Evolutionary conservation across 2,113 vertebrate genomes (phyloP).

Genomic region (Clinocottus analis): DNA sequence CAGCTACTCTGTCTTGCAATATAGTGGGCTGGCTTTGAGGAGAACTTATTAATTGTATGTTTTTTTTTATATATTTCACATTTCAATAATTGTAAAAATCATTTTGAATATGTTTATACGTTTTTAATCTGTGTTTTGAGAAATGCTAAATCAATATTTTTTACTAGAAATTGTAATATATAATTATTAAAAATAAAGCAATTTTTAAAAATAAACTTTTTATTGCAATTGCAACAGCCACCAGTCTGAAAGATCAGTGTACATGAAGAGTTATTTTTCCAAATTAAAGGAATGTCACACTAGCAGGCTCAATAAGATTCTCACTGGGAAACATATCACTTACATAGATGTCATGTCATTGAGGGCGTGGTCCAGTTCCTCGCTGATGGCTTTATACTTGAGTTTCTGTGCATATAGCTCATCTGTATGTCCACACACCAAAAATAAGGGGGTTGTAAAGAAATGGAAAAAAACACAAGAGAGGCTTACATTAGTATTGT

Average conservation of each 20-base stretch:
- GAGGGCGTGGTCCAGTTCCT: conserved; percentile 98
- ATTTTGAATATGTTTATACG: no score
- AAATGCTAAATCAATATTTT: background rate
- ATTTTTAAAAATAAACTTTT: no score
- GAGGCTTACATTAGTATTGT: background rate
- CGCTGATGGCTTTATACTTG: conserved; percentile 99
- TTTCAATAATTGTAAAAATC: no score
- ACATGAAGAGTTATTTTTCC: background rate
- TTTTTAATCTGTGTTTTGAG: no score
- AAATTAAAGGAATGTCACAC: background rate
- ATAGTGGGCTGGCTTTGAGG: no score
- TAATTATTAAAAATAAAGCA: no score
- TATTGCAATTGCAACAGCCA: background rate
- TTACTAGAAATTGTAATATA: no score
- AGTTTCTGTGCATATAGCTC: conserved; percentile 99
- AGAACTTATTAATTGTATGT: no score
- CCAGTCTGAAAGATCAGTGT: background rate
- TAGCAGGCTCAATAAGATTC: background rate
- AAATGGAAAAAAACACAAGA: conserved; percentile 3
- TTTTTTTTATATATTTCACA: no score
- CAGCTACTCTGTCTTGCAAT: no score
- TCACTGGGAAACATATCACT: conserved; percentile 41
- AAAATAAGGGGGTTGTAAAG: background rate
- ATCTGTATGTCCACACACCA: conserved; percentile 75
- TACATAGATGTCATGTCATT: conserved; percentile 99